These are phyloP conservation scores for Eucera pruinosa DNA, from an alignment of 2,888 invertebrate species.

Conservation along the genomic window DNA sequence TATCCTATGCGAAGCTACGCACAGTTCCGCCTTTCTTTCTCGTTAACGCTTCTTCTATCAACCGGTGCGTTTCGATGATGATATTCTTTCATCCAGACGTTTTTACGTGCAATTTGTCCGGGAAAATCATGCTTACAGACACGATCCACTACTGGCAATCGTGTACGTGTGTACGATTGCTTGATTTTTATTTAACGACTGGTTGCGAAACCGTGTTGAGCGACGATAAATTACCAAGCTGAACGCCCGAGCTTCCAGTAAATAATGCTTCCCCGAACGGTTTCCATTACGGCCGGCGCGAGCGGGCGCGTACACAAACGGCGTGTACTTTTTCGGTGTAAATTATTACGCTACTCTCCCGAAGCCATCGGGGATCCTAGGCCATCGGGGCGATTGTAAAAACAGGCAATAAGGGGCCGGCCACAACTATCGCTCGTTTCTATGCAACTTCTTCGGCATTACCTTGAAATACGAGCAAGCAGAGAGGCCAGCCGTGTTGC, in stretches of 20 bases:
- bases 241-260: conserved; percentile 32
- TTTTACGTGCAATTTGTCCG: background rate
- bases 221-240: conserved; percentile 45
- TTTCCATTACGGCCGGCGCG: conserved; percentile 48
- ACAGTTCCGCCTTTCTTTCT: background rate
- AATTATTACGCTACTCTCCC: conserved; percentile 63
- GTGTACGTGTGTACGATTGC: background rate
- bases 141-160: too few species aligned
- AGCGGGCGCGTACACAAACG: conserved; percentile 10
- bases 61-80: background rate
- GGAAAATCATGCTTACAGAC: background rate
- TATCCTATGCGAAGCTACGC: background rate
- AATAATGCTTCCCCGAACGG: conserved; percentile 58
- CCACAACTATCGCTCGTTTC: conserved; percentile 62
- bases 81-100: background rate
- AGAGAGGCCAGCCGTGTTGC: conserved; percentile 21
- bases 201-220: conserved; percentile 37
- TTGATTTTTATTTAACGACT: conserved; percentile 43
- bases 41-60: conserved; percentile 4
- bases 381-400: conserved; percentile 58
- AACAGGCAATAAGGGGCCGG: conserved; percentile 58
- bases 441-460: conserved; percentile 67
- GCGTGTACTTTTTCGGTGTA: conserved; percentile 58
- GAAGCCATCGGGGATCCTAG: conserved; percentile 43
- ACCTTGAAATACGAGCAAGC: conserved; percentile 58